Conservation (phyloP, 2,797 vertebrate species). For the Glyptemys insculpta region DNA sequence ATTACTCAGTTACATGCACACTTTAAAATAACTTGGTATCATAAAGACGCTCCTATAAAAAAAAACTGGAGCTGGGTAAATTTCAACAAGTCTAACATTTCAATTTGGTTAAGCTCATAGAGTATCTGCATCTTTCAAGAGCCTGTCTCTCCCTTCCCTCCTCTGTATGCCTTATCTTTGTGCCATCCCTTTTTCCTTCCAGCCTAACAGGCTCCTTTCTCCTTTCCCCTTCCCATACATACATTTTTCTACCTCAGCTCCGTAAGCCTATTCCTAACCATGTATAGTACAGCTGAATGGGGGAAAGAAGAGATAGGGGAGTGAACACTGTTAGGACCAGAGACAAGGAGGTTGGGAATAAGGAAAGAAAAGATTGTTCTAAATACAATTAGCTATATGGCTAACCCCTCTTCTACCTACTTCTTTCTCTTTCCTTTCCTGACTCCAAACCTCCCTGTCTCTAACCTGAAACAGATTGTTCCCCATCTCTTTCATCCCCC, state of each 20-base stretch:
- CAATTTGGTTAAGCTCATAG: not conserved
- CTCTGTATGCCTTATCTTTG: not conserved
- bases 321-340: not conserved
- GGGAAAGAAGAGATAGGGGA: not conserved
- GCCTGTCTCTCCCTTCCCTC: not conserved
- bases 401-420: not conserved
- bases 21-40: not conserved
- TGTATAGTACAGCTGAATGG: not conserved
- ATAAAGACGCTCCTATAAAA: not conserved
- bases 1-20: not conserved
- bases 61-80: not conserved
- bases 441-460: accelerated
- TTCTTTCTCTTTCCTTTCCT: not conserved
- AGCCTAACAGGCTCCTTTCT: not conserved
- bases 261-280: accelerated
- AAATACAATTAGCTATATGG: not conserved
- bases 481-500: not conserved
- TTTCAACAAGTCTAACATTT: not conserved
- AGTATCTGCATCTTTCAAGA: not conserved
- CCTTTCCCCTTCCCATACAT: not conserved
- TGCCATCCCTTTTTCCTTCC: not conserved
- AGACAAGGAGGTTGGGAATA: not conserved
- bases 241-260: not conserved
- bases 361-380: not conserved
- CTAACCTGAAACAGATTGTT: not conserved